phyloP scores from a whole-genome alignment of 1,140 invertebrate genomes.

The Drosophila elegans region DNA sequence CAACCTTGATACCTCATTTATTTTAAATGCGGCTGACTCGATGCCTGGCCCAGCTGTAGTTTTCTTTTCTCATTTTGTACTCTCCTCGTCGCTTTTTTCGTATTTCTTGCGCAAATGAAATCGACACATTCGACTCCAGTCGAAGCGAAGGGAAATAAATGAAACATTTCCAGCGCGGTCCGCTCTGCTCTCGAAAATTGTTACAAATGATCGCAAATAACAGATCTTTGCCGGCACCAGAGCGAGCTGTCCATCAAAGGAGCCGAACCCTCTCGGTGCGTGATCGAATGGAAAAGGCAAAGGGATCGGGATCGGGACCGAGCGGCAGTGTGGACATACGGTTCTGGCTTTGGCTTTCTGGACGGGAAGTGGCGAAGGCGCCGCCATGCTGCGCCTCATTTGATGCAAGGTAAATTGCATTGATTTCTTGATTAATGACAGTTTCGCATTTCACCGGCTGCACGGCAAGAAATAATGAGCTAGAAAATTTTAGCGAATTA shows the following conservation, averaged over 20 bases:
- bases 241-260: constrained; percentile 74
- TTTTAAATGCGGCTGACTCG: constrained; percentile 70
- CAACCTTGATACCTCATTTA: constrained; percentile 85
- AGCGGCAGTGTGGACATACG: constrained; percentile 10
- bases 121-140: constrained; percentile 70
- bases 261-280: constrained; percentile 62
- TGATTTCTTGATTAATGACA: constrained; percentile 82
- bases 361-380: constrained; percentile 59
- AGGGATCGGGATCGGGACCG: constrained; percentile 3
- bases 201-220: constrained; percentile 85
- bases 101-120: constrained; percentile 74
- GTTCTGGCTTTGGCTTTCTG: constrained; percentile 20
- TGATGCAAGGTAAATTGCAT: constrained; percentile 68
- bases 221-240: constrained; percentile 78
- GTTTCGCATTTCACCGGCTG: constrained; percentile 62
- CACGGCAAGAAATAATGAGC: constrained; percentile 4
- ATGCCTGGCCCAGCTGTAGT: constrained; percentile 41
- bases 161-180: constrained; percentile 43
- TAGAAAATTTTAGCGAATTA: neutral
- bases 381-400: constrained; percentile 59
- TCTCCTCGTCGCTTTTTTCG: constrained; percentile 26
- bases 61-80: constrained; percentile 36
- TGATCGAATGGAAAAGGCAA: constrained; percentile 49
- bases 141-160: constrained; percentile 52
- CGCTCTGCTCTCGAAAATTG: constrained; percentile 77